Evolutionary conservation across 2,113 vertebrate genomes (phyloP).

Genomic region (Catharus fuscescens): DNA sequence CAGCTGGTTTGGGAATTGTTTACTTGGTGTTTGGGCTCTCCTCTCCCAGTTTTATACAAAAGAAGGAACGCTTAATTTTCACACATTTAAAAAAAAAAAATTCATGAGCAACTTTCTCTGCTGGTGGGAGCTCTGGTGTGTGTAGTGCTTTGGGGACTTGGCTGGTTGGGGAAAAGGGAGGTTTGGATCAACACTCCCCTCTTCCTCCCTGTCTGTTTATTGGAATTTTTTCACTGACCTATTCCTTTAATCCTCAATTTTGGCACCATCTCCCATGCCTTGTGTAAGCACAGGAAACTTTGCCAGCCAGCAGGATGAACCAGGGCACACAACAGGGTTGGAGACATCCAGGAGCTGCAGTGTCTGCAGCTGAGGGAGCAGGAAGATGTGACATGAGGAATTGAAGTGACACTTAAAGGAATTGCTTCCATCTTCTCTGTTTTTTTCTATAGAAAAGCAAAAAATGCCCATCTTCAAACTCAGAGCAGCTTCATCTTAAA

Average conservation of each 20-base stretch:
- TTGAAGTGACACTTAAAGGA: background rate
- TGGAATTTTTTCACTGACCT: constrained; percentile 9
- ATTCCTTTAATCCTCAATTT: background rate
- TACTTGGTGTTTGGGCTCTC: background rate
- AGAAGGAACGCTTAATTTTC: background rate
- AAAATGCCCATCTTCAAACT: background rate
- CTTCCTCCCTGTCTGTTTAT: background rate
- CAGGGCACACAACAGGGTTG: background rate
- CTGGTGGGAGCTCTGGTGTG: background rate
- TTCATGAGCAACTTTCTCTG: background rate
- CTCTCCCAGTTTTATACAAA: background rate
- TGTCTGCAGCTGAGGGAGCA: background rate
- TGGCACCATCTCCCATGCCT: background rate
- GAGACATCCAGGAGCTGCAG: background rate
- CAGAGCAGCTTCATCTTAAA: background rate
- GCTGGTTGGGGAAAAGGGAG: background rate
- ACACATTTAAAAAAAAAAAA: too few relatives aligned
- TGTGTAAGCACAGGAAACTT: background rate
- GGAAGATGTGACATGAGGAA: background rate
- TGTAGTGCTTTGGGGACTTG: background rate
- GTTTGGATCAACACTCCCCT: background rate
- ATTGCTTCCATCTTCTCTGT: background rate
- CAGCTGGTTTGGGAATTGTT: background rate
- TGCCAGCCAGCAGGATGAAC: background rate
- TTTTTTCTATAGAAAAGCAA: background rate